Conservation (phyloP, 1,140 invertebrate genomes). For the Lithobius niger region DNA sequence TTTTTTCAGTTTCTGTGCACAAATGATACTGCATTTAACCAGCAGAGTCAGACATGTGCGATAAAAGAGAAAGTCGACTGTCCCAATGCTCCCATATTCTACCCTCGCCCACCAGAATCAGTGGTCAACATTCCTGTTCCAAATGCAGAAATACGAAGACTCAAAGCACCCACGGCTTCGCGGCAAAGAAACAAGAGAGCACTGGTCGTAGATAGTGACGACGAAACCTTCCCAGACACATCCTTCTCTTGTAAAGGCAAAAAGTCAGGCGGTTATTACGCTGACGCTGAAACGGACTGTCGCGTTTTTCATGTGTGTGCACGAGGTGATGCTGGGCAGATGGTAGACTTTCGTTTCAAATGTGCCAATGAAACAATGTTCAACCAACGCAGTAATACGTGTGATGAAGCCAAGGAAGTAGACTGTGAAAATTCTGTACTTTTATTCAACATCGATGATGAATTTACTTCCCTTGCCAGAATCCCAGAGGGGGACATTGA, state of each 20-base stretch:
- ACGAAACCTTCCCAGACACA: neutral
- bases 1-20: slow-evolving; percentile 33
- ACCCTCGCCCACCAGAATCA: neutral
- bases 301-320: slow-evolving; percentile 77
- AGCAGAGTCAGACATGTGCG: slow-evolving; percentile 28
- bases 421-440: slow-evolving; percentile 20
- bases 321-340: neutral
- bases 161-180: neutral
- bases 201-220: neutral
- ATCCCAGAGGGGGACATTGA: too few species aligned
- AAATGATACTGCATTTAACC: slow-evolving; percentile 30
- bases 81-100: neutral
- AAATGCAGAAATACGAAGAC: neutral
- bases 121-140: neutral
- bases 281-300: slow-evolving; percentile 61
- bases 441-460: neutral
- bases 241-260: slow-evolving; percentile 66
- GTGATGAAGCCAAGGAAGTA: slow-evolving; percentile 24
- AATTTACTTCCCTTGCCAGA: too few species aligned
- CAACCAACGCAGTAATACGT: slow-evolving; percentile 29
- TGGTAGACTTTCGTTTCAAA: slow-evolving; percentile 19
- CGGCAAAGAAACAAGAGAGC: neutral
- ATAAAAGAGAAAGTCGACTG: slow-evolving; percentile 24
- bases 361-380: slow-evolving; percentile 32
- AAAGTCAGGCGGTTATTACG: slow-evolving; percentile 73